Base-by-base conservation (phyloP, 2,888 invertebrate genomes). In the Lasioglossum leucozonium region DNA sequence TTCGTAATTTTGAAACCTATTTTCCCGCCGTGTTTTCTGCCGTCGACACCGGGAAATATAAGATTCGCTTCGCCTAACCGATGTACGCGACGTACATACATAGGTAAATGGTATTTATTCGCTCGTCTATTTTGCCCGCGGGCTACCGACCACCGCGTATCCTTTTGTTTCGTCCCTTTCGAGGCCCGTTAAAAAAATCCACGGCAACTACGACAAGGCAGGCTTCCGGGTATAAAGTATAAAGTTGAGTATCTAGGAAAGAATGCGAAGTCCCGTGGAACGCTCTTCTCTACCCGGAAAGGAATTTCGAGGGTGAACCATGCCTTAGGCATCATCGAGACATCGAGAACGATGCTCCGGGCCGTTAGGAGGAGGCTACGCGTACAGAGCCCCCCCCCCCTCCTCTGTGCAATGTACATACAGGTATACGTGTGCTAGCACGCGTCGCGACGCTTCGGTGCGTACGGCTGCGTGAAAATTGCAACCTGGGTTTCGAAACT, bases 301-400 rank as follows among this genome's bases (percentile, higher is more conserved):
- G 93, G 93, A 93, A 94, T 94, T 92, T 92, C 92, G 93, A 93
- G 94, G 93, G 92, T 92, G 93, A 92, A 91, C 82, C 89, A 84
- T 78, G 90, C 87, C 91, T 79, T 73, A 81, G 90, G 91, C 88
- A 81, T 86, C 88, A 86, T 88, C 85, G 81, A 85, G 88, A 87
- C 88, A 85, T 86, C 85, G 90, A 81, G 90, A 83, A 89, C 88
- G 84, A 82, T 84, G 91, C 87, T 81, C 80, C 74, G 72, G 87
- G 87, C 87, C 83, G 82, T 77, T 76, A 84, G 83, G 88, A 80
- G 83, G 81, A 83, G 85, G 81, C 77, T 72, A 73, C 82, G 79
- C 72, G 73, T 74, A 73, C 65, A 51, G 42, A n/a, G n/a, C n/a
- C n/a, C n/a, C n/a, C n/a, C 58, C 47, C 30, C 47, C 47, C 72